phyloP scores from a whole-genome alignment of 1,140 invertebrate species.

The Drosophila bifasciata region DNA sequence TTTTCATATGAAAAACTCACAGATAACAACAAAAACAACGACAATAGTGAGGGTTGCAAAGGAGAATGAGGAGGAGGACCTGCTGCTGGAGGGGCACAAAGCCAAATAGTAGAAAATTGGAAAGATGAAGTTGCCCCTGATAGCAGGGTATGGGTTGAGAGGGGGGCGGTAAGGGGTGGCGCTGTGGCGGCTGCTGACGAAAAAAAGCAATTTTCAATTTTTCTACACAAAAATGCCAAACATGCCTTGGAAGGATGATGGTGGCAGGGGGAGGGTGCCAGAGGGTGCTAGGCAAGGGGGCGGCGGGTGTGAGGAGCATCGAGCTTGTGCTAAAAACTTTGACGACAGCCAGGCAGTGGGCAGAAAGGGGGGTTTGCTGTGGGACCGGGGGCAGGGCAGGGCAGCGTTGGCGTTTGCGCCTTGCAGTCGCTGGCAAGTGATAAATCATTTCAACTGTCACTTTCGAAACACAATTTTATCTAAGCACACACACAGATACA shows the following conservation, averaged over 20 bases:
- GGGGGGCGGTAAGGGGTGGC: not conserved
- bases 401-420: constrained; percentile 59
- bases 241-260: constrained; percentile 38
- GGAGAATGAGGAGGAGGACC: not conserved
- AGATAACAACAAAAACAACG: constrained; percentile 49
- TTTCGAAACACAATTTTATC: constrained; percentile 84
- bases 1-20: constrained; percentile 78
- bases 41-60: not conserved
- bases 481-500: constrained; percentile 71
- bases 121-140: constrained; percentile 79
- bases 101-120: constrained; percentile 83
- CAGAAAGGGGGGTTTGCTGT: not conserved
- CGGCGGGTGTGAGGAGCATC: not conserved
- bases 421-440: constrained; percentile 80
- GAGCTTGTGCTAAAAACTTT: constrained; percentile 75
- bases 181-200: constrained; percentile 37
- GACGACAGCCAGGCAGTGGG: constrained; percentile 58
- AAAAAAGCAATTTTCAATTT: constrained; percentile 83
- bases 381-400: constrained; percentile 2
- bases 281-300: not conserved
- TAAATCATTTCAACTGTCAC: constrained; percentile 84
- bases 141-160: constrained; percentile 68
- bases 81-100: constrained; percentile 47
- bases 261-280: not conserved
- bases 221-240: constrained; percentile 77